These are phyloP conservation scores for Rhopalosiphum nymphaeae DNA, from an alignment of 2,888 invertebrate species.

Conservation along the genomic window DNA sequence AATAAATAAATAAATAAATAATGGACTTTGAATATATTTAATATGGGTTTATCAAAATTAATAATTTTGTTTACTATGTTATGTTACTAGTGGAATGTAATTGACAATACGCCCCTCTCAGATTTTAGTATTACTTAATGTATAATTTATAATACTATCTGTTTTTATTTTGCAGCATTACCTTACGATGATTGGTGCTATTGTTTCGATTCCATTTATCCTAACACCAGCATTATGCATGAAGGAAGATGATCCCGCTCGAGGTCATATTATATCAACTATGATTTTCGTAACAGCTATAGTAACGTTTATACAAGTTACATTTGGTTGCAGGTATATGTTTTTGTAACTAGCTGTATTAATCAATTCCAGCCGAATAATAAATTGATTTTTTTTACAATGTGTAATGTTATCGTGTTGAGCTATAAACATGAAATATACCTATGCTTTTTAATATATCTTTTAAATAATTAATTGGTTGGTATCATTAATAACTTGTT, in stretches of 20 bases:
- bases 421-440: no score
- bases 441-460: no score
- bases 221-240: constrained; percentile 86
- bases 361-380: neutral
- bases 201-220: constrained; percentile 85
- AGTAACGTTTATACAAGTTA: constrained; percentile 81
- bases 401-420: no score
- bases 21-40: neutral
- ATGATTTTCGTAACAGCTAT: constrained; percentile 88
- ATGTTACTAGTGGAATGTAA: neutral
- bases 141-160: neutral
- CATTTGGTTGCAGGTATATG: constrained; percentile 78
- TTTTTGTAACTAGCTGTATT: neutral
- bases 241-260: constrained; percentile 80
- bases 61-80: neutral
- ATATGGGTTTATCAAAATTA: neutral
- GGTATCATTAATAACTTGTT: no score
- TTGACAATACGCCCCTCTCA: neutral
- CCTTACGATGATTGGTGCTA: constrained; percentile 87
- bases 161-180: constrained; percentile 76
- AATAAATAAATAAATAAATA: neutral
- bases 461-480: no score
- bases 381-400: neutral
- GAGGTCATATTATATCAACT: constrained; percentile 83
- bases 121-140: neutral